phyloP scores from a whole-genome alignment of 1,140 invertebrate species.

The Hyles euphorbiae region DNA sequence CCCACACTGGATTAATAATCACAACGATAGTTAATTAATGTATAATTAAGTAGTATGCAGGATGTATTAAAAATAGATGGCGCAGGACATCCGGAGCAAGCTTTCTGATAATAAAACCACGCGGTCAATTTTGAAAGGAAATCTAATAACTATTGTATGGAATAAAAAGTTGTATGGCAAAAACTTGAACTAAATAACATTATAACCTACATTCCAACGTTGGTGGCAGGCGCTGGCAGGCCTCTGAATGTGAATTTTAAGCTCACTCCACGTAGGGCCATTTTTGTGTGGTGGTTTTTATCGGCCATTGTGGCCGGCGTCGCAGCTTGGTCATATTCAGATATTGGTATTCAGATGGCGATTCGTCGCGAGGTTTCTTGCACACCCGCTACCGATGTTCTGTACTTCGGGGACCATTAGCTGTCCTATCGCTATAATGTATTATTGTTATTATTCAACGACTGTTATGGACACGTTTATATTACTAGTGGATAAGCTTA shows the following conservation, averaged over 20 bases:
- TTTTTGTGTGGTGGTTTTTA: slow-evolving; percentile 64
- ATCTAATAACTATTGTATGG: slow-evolving; percentile 67
- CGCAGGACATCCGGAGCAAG: no score
- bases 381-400: slow-evolving; percentile 42
- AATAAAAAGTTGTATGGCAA: slow-evolving; percentile 62
- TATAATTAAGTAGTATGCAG: no score
- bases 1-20: no score
- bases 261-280: slow-evolving; percentile 54
- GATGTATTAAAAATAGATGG: no score
- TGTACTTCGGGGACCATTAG: slow-evolving; percentile 48
- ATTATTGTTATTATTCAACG: neutral
- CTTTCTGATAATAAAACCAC: no score
- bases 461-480: no score
- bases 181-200: slow-evolving; percentile 68
- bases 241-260: slow-evolving; percentile 67
- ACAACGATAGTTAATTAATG: no score
- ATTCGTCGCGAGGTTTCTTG: slow-evolving; percentile 51
- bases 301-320: slow-evolving; percentile 64
- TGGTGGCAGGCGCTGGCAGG: slow-evolving; percentile 38
- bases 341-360: slow-evolving; percentile 69
- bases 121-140: slow-evolving; percentile 39
- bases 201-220: slow-evolving; percentile 72
- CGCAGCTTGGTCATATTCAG: slow-evolving; percentile 52
- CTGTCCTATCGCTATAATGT: slow-evolving; percentile 17
- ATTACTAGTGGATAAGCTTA: no score